phyloP scores from a whole-genome alignment of 1,140 invertebrate species.

The Phenacoccus solenopsis region DNA sequence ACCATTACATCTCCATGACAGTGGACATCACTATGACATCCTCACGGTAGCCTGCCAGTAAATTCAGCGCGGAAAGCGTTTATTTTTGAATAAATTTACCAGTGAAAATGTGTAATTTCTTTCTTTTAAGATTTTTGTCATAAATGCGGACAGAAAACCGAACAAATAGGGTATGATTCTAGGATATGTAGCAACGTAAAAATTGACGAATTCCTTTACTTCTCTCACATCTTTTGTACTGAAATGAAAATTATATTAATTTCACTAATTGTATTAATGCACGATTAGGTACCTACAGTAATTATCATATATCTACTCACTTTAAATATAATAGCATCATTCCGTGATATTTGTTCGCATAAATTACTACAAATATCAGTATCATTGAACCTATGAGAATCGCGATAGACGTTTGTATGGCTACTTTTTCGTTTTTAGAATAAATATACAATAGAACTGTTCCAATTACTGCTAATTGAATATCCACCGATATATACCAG shows the following conservation, averaged over 20 bases:
- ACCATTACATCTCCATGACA: no score
- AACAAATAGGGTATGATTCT: slow-evolving; percentile 35
- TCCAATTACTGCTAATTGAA: slow-evolving; percentile 17
- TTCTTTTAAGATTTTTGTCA: slow-evolving; percentile 25
- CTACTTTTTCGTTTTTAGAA: background rate
- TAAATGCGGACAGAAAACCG: slow-evolving; percentile 34
- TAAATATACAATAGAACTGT: background rate
- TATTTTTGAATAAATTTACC: no score
- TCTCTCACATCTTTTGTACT: background rate
- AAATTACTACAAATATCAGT: background rate
- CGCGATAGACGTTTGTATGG: background rate
- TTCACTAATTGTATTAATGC: no score
- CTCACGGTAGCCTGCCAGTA: no score
- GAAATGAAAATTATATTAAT: background rate
- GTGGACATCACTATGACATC: no score
- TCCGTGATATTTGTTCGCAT: background rate
- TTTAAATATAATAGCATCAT: background rate
- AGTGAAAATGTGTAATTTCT: slow-evolving; percentile 30
- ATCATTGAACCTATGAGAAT: background rate
- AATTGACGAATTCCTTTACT: slow-evolving; percentile 27
- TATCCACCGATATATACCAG: slow-evolving; percentile 21
- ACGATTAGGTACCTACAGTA: background rate
- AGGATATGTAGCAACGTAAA: slow-evolving; percentile 32
- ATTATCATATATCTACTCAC: slow-evolving; percentile 2
- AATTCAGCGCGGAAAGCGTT: no score